Evolutionary conservation across 1,140 invertebrate species (phyloP).

Genomic region (Drosophila subobscura): DNA sequence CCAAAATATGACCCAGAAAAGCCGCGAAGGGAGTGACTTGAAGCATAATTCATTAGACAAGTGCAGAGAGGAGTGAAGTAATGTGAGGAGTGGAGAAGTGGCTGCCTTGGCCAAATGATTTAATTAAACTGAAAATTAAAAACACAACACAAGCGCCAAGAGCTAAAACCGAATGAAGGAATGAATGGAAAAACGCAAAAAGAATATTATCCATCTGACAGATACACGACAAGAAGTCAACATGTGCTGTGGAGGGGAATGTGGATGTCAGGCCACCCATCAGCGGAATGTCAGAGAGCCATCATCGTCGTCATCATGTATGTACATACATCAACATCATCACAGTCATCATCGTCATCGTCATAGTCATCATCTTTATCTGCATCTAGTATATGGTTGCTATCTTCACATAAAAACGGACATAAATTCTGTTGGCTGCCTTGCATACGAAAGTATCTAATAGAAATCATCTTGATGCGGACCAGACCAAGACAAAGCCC

Average conservation of each 20-base stretch:
- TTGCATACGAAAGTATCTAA: constrained; percentile 77
- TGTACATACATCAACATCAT: constrained; percentile 8
- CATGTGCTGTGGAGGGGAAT: constrained; percentile 2
- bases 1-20: constrained; percentile 56
- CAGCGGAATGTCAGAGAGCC: constrained; percentile 51
- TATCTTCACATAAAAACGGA: constrained; percentile 62
- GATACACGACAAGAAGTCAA: constrained; percentile 53
- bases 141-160: constrained; percentile 51
- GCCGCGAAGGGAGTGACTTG: constrained; percentile 22
- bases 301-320: constrained; percentile 30
- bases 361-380: constrained; percentile 22
- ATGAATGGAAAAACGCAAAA: constrained; percentile 6
- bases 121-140: constrained; percentile 76
- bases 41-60: constrained; percentile 50
- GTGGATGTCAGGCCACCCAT: constrained; percentile 62
- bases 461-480: constrained; percentile 66
- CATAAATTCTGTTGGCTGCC: constrained; percentile 77
- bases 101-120: constrained; percentile 53
- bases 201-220: constrained; percentile 49
- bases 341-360: constrained; percentile 12
- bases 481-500: constrained; percentile 4
- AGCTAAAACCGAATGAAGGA: constrained; percentile 5
- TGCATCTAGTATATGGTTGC: constrained; percentile 30
- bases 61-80: not conserved
- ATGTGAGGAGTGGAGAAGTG: not conserved